Evolutionary conservation across 2,797 vertebrate species (phyloP).

Genomic region (Alca torda): DNA sequence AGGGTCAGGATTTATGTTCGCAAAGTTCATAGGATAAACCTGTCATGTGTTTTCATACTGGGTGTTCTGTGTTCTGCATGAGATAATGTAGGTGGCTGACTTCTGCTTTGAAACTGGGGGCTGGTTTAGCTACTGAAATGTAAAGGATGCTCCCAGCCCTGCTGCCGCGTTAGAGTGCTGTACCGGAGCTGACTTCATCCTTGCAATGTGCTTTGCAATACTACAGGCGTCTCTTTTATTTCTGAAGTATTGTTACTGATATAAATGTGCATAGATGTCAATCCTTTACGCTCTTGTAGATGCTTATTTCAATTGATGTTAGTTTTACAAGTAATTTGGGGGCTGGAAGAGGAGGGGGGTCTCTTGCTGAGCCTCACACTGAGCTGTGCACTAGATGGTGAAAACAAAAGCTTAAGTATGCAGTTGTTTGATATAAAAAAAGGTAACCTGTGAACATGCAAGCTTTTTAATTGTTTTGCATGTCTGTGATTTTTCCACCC

Average conservation of each 20-base stretch:
- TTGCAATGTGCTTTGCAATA: neutral
- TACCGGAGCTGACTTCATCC: neutral
- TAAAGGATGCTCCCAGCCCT: neutral
- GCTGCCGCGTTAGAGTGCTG: neutral
- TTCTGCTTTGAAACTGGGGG: neutral
- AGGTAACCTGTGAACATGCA: neutral
- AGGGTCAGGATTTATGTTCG: neutral
- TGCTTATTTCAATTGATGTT: neutral
- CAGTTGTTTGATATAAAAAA: neutral
- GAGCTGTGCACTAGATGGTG: neutral
- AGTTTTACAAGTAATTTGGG: neutral
- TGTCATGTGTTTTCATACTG: neutral
- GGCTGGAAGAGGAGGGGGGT: neutral
- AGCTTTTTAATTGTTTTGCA: neutral
- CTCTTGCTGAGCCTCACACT: neutral
- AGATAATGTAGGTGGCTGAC: neutral
- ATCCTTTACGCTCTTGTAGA: neutral
- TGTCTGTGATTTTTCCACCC: neutral
- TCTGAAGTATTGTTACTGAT: neutral
- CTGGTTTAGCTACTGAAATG: rapidly evolving
- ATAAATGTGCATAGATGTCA: neutral
- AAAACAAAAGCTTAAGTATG: neutral
- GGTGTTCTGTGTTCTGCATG: neutral
- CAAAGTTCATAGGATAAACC: neutral
- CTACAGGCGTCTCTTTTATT: neutral